Conservation (phyloP, 1,140 invertebrate species). For the Drosophila nasuta region DNA sequence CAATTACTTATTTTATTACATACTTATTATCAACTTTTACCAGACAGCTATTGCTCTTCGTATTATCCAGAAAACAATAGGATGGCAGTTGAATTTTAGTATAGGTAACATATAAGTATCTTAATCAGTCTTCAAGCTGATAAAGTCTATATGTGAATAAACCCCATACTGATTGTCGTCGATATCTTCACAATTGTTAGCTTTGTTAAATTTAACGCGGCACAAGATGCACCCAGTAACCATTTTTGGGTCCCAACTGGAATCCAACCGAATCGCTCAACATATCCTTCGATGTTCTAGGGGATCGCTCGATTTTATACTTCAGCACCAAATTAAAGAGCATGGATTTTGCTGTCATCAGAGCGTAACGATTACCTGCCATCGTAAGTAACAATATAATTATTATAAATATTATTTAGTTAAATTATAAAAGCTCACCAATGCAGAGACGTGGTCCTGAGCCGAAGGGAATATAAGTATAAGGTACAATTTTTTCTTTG, state of each 20-base stretch:
- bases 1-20: neutral
- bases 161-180: neutral
- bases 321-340: slow-evolving; percentile 86
- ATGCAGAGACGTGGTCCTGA: slow-evolving; percentile 87
- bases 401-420: neutral
- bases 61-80: neutral
- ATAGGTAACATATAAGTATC: neutral
- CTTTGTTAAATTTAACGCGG: slow-evolving; percentile 12
- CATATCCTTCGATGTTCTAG: slow-evolving; percentile 82
- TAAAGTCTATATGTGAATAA: too few species aligned
- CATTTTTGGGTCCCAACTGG: slow-evolving; percentile 68
- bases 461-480: slow-evolving; percentile 87
- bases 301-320: slow-evolving; percentile 86
- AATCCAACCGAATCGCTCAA: slow-evolving; percentile 73
- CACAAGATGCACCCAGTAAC: slow-evolving; percentile 82
- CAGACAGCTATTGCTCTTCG: neutral
- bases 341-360: slow-evolving; percentile 85
- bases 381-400: neutral
- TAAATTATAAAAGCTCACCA: slow-evolving; percentile 82
- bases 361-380: slow-evolving; percentile 80
- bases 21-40: neutral
- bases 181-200: neutral
- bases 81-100: neutral
- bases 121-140: too few species aligned
- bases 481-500: slow-evolving; percentile 82